phyloP scores from a whole-genome alignment of 2,888 invertebrate species.

The Periphyllus acericola region DNA sequence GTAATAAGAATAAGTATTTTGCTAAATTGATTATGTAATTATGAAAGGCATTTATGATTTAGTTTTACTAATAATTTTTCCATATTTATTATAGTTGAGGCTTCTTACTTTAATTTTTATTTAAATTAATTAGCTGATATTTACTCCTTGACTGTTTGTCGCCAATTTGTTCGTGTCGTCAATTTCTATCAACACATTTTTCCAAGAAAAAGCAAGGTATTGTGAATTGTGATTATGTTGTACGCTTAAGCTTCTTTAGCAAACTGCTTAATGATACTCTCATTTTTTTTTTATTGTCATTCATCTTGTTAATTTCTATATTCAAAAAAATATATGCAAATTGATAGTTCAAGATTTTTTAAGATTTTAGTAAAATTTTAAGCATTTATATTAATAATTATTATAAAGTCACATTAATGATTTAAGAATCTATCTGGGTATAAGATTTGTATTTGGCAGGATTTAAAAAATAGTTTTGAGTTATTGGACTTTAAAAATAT shows the following conservation, averaged over 20 bases:
- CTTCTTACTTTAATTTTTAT: slow-evolving; percentile 34
- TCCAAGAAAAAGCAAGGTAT: slow-evolving; percentile 47
- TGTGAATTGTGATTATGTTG: slow-evolving; percentile 47
- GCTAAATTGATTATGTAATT: not conserved
- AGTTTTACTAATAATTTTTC: slow-evolving; percentile 40
- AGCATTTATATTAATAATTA: too few species aligned
- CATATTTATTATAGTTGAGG: slow-evolving; percentile 19
- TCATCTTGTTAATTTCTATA: not conserved
- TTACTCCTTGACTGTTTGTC: slow-evolving; percentile 48
- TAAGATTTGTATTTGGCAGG: too few species aligned
- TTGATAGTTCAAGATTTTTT: too few species aligned
- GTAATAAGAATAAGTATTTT: not conserved
- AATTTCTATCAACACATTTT: slow-evolving; percentile 49
- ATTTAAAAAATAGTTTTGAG: too few species aligned
- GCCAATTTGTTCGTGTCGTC: slow-evolving; percentile 53
- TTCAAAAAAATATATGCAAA: too few species aligned
- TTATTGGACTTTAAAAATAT: too few species aligned
- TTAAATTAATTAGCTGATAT: slow-evolving; percentile 37
- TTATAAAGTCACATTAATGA: too few species aligned
- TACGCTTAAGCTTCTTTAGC: slow-evolving; percentile 34
- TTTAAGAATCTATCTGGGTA: too few species aligned
- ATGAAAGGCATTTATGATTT: not conserved
- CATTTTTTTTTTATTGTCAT: not conserved
- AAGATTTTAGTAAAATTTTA: too few species aligned
- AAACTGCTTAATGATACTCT: not conserved